Conservation (phyloP, 2,797 vertebrate species). For the Chelon labrosus region DNA sequence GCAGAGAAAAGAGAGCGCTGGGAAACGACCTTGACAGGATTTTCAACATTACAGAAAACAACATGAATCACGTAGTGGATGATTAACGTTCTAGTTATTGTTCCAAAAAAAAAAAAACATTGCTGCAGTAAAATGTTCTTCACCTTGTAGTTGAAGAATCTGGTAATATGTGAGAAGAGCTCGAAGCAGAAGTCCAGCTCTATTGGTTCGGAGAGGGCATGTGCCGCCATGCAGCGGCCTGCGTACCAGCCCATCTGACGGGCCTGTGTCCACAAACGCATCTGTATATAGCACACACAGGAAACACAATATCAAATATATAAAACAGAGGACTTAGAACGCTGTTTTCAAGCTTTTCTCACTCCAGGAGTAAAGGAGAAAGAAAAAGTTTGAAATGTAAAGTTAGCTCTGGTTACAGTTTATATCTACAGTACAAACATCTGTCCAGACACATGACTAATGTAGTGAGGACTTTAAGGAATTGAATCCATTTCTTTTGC, state of each 20-base stretch:
- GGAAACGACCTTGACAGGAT: slow-evolving; percentile 14
- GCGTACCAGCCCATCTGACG: slow-evolving; percentile 97
- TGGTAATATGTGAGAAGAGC: slow-evolving; percentile 95
- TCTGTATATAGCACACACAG: slow-evolving; percentile 78
- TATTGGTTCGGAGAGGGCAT: slow-evolving; percentile 78
- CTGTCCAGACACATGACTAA: background rate
- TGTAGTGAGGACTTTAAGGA: too few species aligned
- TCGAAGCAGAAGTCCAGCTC: slow-evolving; percentile 99
- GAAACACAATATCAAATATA: background rate
- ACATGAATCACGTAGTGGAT: slow-evolving; percentile 12
- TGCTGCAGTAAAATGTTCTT: background rate
- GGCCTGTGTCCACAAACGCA: slow-evolving; percentile 98
- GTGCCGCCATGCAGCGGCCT: slow-evolving; percentile 91
- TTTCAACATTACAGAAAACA: background rate
- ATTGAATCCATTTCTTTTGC: too few species aligned
- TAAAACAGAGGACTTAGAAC: background rate
- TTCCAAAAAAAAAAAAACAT: background rate
- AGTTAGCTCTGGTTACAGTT: too few species aligned
- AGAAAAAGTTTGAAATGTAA: background rate
- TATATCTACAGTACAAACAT: too few species aligned
- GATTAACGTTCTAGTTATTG: slow-evolving; percentile 33
- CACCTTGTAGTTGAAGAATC: slow-evolving; percentile 98
- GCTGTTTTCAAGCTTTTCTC: background rate
- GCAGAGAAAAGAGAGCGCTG: background rate
- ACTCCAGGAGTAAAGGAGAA: background rate